Percentiles rank a stretch among this genome's conserved stretches.
Conservation (phyloP, 2,113 vertebrate species). For the Cavia aperea region DNA sequence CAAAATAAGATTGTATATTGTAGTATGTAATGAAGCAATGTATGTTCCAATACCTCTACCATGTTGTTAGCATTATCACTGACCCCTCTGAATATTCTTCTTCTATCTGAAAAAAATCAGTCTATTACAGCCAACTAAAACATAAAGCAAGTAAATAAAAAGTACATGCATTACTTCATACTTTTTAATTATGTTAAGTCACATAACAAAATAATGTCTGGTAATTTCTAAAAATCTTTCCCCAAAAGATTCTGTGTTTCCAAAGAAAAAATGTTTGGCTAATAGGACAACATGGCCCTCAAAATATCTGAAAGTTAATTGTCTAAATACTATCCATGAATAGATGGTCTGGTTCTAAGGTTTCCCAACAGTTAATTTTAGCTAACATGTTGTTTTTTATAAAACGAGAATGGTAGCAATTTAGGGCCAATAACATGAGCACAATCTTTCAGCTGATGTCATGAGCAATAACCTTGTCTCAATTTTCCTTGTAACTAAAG, state of each 20-base stretch:
- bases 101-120: background rate
- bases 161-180: background rate
- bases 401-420: constrained; percentile 8
- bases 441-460: background rate
- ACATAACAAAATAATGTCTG: constrained; percentile 1
- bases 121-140: background rate
- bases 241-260: background rate
- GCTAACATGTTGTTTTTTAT: background rate
- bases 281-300: background rate
- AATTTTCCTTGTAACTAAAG: background rate
- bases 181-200: background rate
- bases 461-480: background rate
- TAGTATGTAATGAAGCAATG: background rate
- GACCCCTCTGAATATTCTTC: background rate
- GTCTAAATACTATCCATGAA: background rate
- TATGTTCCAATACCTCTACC: background rate
- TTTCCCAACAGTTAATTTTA: background rate
- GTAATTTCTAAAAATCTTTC: constrained; percentile 8
- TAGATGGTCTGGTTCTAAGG: background rate
- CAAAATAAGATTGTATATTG: constrained; percentile 17
- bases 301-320: background rate
- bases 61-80: background rate
- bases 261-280: background rate
- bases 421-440: background rate
- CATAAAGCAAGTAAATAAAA: constrained; percentile 10